A percentile compares a stretch with the other conserved stretches of the same genome.
These are phyloP conservation scores for Eristalinus sepulchralis DNA, from an alignment of 2,888 invertebrate species.

Conservation along the genomic window DNA sequence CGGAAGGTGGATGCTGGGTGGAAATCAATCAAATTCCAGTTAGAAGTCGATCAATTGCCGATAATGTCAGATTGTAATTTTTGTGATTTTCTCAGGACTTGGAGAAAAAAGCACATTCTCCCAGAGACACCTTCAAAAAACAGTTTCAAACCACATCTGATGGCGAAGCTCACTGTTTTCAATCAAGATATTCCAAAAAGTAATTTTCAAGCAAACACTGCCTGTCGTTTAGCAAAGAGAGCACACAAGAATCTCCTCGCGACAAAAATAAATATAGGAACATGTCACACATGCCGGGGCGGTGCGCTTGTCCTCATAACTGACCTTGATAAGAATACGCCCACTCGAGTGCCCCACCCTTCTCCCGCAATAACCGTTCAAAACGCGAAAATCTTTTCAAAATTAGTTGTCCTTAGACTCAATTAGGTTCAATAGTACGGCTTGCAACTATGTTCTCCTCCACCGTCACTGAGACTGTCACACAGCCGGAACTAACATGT, in stretches of 20 bases:
- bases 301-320: background rate
- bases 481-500: slow-evolving; percentile 42
- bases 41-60: no score
- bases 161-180: no score
- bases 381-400: slow-evolving; percentile 10
- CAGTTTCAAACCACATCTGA: no score
- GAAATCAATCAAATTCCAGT: background rate
- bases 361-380: slow-evolving; percentile 9
- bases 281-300: slow-evolving; percentile 18
- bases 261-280: slow-evolving; percentile 1
- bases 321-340: slow-evolving; percentile 40
- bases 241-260: background rate
- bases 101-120: no score
- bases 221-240: background rate
- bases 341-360: slow-evolving; percentile 1
- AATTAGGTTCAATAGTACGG: slow-evolving; percentile 4
- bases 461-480: background rate
- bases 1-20: background rate
- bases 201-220: no score
- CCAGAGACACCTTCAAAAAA: no score
- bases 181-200: no score
- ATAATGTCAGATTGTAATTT: no score
- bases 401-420: slow-evolving; percentile 39
- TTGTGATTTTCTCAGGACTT: no score
- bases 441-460: background rate